Conservation (phyloP, 2,888 invertebrate species). For the Zygogramma bicolorata region DNA sequence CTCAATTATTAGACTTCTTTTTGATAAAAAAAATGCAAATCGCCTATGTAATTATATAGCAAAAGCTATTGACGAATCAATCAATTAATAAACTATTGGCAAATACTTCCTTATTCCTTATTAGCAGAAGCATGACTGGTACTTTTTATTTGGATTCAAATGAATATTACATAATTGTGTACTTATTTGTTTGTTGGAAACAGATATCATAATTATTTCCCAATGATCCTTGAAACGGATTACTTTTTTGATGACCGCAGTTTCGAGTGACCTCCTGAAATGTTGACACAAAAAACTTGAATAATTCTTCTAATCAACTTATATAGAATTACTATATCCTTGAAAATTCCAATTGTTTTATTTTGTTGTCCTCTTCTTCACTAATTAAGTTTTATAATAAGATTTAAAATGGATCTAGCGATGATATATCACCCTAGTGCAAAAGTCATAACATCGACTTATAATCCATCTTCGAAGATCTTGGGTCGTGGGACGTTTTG, state of each 20-base stretch:
- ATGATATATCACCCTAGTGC: too few relatives aligned
- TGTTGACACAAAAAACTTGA: neutral
- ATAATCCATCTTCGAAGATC: too few relatives aligned
- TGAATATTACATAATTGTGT: neutral
- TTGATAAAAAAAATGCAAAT: neutral
- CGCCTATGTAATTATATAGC: neutral
- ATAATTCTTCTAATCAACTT: neutral
- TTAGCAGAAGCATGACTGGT: neutral
- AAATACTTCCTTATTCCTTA: neutral
- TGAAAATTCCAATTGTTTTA: neutral
- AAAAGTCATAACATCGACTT: too few relatives aligned
- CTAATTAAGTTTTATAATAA: too few relatives aligned
- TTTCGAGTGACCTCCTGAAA: neutral
- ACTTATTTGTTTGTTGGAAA: neutral
- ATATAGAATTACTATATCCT: neutral
- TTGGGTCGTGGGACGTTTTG: too few relatives aligned
- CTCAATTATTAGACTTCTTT: neutral
- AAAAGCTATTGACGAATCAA: neutral
- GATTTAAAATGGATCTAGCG: too few relatives aligned
- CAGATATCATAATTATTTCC: neutral
- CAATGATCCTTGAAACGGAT: neutral
- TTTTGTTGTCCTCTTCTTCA: too few relatives aligned
- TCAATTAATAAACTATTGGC: neutral
- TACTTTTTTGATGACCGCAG: neutral
- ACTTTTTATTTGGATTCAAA: slow-evolving; percentile 3